A percentile compares a stretch with the other conserved stretches of the same genome.
Conservation (phyloP, 2,113 vertebrate genomes). For the Oophaga pumilio region DNA sequence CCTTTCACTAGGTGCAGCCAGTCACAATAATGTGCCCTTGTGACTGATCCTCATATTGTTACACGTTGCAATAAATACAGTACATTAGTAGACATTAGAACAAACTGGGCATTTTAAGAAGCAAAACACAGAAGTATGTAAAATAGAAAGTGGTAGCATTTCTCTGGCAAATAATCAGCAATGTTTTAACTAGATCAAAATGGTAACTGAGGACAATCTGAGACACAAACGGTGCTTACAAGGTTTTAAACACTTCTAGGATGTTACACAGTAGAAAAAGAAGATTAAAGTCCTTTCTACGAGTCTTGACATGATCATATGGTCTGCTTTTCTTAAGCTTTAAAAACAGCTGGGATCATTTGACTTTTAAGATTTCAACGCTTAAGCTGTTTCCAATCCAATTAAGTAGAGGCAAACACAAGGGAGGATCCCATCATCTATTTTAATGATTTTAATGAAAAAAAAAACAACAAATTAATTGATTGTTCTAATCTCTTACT, state of each 20-base stretch:
- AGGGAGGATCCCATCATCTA: conserved; percentile 7
- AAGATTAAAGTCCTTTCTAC: conserved; percentile 61
- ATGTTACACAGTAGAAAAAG: conserved; percentile 59
- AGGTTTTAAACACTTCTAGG: conserved; percentile 62
- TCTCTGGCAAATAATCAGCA: background rate
- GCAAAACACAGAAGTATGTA: background rate
- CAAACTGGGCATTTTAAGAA: background rate
- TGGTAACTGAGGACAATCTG: background rate
- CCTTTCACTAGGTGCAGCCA: no score
- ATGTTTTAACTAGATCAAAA: background rate
- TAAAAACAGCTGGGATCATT: conserved; percentile 33
- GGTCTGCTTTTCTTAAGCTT: conserved; percentile 27
- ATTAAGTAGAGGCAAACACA: conserved; percentile 15
- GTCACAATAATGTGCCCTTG: no score
- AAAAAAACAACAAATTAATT: background rate
- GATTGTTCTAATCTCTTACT: background rate
- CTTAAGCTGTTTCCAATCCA: conserved; percentile 42
- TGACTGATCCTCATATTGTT: no score
- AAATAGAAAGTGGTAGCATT: background rate
- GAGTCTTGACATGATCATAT: conserved; percentile 33
- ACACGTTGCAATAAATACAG: no score
- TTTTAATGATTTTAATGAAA: conserved; percentile 21
- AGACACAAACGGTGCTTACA: background rate
- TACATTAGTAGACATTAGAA: no score
- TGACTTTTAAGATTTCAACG: conserved; percentile 34